Conservation (phyloP, 2,113 vertebrate species). For the Periophthalmus modestus region DNA sequence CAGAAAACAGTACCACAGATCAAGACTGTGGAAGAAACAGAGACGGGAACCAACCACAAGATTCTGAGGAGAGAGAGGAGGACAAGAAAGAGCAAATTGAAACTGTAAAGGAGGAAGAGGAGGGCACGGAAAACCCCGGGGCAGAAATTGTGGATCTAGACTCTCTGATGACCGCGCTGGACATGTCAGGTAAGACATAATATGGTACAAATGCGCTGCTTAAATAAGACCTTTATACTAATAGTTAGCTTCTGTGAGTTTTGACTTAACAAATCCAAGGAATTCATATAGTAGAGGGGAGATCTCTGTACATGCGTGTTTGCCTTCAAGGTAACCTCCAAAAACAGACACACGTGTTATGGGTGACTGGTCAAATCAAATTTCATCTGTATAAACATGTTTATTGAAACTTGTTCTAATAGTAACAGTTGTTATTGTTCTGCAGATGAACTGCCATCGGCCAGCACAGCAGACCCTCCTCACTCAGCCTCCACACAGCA, state of each 20-base stretch:
- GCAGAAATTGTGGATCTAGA: conserved; percentile 56
- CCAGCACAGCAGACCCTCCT: conserved; percentile 18
- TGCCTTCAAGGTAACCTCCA: too few relatives aligned
- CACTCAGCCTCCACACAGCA: conserved; percentile 36
- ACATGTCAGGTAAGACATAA: conserved; percentile 56
- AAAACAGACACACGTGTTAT: too few relatives aligned
- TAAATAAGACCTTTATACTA: too few relatives aligned
- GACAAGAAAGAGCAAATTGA: conserved; percentile 16
- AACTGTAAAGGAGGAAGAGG: conserved; percentile 12
- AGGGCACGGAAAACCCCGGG: conserved; percentile 14
- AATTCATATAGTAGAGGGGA: too few relatives aligned
- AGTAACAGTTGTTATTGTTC: neutral
- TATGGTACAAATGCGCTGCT: neutral
- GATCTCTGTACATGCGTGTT: too few relatives aligned
- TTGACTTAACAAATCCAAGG: too few relatives aligned
- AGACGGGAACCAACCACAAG: neutral
- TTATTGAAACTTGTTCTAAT: neutral
- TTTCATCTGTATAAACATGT: neutral
- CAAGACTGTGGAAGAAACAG: neutral
- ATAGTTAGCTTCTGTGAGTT: neutral
- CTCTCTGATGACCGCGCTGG: conserved; percentile 53
- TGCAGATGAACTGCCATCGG: conserved; percentile 48
- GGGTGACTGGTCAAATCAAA: neutral
- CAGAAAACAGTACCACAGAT: conserved; percentile 15
- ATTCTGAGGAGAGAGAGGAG: neutral